Conservation (phyloP, 2,888 invertebrate genomes). For the Leptinotarsa peninsularis region DNA sequence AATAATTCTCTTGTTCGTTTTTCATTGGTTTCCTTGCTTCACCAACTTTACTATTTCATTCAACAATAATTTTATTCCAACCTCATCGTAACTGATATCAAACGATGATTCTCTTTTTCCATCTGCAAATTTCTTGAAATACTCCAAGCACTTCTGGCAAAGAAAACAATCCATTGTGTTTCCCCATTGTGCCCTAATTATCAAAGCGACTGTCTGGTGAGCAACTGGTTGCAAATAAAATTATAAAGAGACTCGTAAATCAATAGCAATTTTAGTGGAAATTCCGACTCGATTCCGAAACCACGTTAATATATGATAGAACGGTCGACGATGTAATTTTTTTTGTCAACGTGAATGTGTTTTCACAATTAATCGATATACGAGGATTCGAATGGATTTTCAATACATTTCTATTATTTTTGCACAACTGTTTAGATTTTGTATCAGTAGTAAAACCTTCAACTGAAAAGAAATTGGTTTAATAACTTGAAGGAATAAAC, state of each 20-base stretch:
- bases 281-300: constrained; percentile 61
- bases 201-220: constrained; percentile 27
- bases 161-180: constrained; percentile 29
- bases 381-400: too few relatives aligned
- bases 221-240: constrained; percentile 59
- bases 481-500: too few relatives aligned
- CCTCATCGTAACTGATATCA: constrained; percentile 8
- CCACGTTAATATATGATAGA: constrained; percentile 18
- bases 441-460: too few relatives aligned
- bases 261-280: constrained; percentile 62
- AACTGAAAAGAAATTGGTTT: too few relatives aligned
- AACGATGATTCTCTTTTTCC: neutral
- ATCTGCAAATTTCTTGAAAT: constrained; percentile 14
- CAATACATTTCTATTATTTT: too few relatives aligned
- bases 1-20: too few relatives aligned
- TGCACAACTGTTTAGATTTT: too few relatives aligned
- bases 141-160: constrained; percentile 20
- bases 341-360: neutral
- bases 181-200: constrained; percentile 36
- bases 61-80: neutral
- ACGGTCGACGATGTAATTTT: constrained; percentile 5
- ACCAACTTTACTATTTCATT: neutral
- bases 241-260: constrained; percentile 57
- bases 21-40: neutral
- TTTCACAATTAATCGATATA: too few relatives aligned